Base-by-base conservation (phyloP, 2,888 invertebrate species). In the Dioctria rufipes region DNA sequence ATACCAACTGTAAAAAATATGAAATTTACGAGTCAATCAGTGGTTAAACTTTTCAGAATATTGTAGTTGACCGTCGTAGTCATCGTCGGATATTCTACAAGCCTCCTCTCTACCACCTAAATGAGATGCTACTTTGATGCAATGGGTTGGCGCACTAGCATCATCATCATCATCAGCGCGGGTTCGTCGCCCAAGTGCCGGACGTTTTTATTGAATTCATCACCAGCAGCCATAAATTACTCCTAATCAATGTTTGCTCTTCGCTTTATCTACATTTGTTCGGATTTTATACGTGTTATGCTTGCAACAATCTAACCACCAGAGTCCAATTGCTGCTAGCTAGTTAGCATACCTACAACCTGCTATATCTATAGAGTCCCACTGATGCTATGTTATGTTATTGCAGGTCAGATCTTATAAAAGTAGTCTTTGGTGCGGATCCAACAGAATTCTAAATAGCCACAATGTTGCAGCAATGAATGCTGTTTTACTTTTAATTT, bases 211-310 rank as follows among this genome's bases (percentile, higher is more conserved):
- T 63, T 40, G 3, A 60, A 46, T 46, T 37, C 49, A 63, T 61
- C 78, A 49, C 51, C 78, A 46, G 49, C 40, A 43, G 78, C 39
- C 46, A 78, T 78, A 78, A 78, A 78, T 78, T 63, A 78, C 49
- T 11, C 49, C 43, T 78, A 78, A 78, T 78, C 78, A 78, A 65
- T 78, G 78, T 78, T 78, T 78, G 65, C 78, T 78, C 65, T 78
- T 78, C 46, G 49, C 78, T 78, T 78, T 78, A 63, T 63, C 65
- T 65, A 37, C 78, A 63, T 61, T 78, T 78, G 46, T 25, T 78
- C 61, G 46, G 43, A 63, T 78, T 78, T 78, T 78, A 49, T 78
- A 63, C 43, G 78, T 49, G 61, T 78, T 49, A 49, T 43, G 46
- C 61, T 67, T 65, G 78, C 78, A 78, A 78, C 78, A 78, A 63